Base-by-base conservation (phyloP, 2,113 vertebrate species). In the Hippopotamus amphibius region DNA sequence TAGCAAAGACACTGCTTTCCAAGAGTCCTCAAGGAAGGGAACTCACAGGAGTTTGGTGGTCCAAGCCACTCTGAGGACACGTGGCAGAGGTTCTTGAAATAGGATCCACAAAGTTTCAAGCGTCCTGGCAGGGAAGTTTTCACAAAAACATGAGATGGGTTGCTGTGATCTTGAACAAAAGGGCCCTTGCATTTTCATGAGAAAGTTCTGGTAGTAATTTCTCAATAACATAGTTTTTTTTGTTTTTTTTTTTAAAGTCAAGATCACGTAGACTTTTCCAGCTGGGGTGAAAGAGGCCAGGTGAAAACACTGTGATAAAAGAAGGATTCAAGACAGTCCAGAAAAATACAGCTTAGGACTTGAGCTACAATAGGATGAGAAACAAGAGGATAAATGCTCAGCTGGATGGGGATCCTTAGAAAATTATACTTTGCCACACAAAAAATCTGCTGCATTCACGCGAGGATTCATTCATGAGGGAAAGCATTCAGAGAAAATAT, bases 391-490 rank as follows among this genome's bases (percentile, higher is more conserved):
- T 13, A 66, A 69, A 74, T n/a, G 2, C 6, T 76, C 53, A 55
- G 76, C 33, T 93, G 8, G 10, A 9, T 69, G 12, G 19, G 14
- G 13, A 26, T 1, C 48, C 11, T 7, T 57, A n/a, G 63, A 59
- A 77, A 14, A 26, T 88, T 50, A 53, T 48, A 48, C 14, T 80
- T 71, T 57, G 15, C 21, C 33, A 26, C 2, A 7, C 37, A 83
- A 87, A 87, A 97, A 80, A 22, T 48, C 21, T 77, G 63, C 43
- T 68, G 22, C n/a, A 72, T 63, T 92, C 48, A n/a, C 33, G 2
- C 37, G 26, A 43, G 63, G 28, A 81, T 53, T 53, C 21, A 63
- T 26, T 63, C 22, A 48, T 11, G 48, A n/a, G 43, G 33, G 43
- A 91, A 61, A 66, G 15, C 7, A 93, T 48, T 69, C 1, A 3